A percentile compares a stretch with the other conserved stretches of the same genome.
phyloP scores from a whole-genome alignment of 1,140 invertebrate species.

The Leptopilina clavipes region DNA sequence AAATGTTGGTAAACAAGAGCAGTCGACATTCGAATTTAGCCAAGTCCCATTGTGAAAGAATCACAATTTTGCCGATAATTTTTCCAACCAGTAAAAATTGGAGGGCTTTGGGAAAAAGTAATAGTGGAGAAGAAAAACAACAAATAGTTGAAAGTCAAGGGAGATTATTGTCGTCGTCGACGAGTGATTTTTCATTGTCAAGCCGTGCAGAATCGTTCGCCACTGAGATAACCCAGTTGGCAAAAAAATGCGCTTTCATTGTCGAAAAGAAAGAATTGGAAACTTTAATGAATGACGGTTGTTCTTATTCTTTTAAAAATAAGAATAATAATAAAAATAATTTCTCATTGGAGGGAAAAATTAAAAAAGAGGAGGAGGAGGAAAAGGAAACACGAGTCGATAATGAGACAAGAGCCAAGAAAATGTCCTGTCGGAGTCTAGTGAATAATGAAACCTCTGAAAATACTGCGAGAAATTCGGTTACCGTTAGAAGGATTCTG shows the following conservation, averaged over 20 bases:
- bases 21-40: not conserved
- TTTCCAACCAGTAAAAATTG: conserved; percentile 41
- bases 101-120: not conserved
- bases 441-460: not conserved
- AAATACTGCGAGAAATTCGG: not conserved
- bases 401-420: not conserved
- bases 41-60: conserved; percentile 40
- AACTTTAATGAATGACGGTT: not conserved
- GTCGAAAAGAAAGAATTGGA: not conserved
- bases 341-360: not conserved
- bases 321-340: too few relatives aligned
- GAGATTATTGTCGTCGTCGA: not conserved
- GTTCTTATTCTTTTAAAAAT: not conserved
- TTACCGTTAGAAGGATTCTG: conserved; percentile 25
- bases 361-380: too few relatives aligned
- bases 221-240: conserved; percentile 26
- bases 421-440: conserved; percentile 19
- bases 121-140: not conserved
- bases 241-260: conserved; percentile 20
- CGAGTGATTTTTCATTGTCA: conserved; percentile 21
- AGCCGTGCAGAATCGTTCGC: conserved; percentile 20
- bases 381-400: too few relatives aligned
- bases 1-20: too few relatives aligned
- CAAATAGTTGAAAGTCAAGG: not conserved
- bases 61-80: conserved; percentile 53